Evolutionary conservation across 2,113 vertebrate species (phyloP).

Genomic region (Embiotoca jacksoni): DNA sequence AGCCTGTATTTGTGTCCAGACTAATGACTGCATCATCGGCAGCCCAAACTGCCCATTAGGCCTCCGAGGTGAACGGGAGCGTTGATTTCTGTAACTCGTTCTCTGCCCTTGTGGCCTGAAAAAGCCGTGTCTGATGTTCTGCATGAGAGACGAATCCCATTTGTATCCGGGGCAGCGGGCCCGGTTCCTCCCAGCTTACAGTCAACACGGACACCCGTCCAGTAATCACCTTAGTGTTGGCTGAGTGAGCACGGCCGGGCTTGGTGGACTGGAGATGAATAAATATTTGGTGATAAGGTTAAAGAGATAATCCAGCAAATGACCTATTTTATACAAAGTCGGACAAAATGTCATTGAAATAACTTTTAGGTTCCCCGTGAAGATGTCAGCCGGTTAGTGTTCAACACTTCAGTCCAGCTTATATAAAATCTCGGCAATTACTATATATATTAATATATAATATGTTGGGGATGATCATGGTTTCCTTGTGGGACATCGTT

Average conservation of each 20-base stretch:
- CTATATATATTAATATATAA: not conserved
- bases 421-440: too few species aligned
- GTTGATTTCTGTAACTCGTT: slow-evolving; percentile 20
- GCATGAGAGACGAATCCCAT: slow-evolving; percentile 58
- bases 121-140: slow-evolving; percentile 47
- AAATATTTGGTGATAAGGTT: slow-evolving; percentile 52
- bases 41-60: slow-evolving; percentile 36
- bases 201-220: slow-evolving; percentile 42
- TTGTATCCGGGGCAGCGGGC: slow-evolving; percentile 34
- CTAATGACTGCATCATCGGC: slow-evolving; percentile 6
- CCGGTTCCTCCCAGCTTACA: slow-evolving; percentile 34
- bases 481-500: too few species aligned
- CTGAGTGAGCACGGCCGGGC: slow-evolving; percentile 42
- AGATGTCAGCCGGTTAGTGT: not conserved
- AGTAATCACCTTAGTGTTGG: slow-evolving; percentile 64
- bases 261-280: slow-evolving; percentile 35
- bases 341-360: not conserved
- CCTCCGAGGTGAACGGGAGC: slow-evolving; percentile 41
- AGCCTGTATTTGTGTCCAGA: slow-evolving; percentile 13
- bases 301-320: slow-evolving; percentile 49
- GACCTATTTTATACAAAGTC: slow-evolving; percentile 34
- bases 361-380: slow-evolving; percentile 1
- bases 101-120: slow-evolving; percentile 19
- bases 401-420: not conserved
- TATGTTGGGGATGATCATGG: too few species aligned